These are phyloP conservation scores for Nephrotoma guestfalica DNA, from an alignment of 2,888 invertebrate species.

Conservation along the genomic window DNA sequence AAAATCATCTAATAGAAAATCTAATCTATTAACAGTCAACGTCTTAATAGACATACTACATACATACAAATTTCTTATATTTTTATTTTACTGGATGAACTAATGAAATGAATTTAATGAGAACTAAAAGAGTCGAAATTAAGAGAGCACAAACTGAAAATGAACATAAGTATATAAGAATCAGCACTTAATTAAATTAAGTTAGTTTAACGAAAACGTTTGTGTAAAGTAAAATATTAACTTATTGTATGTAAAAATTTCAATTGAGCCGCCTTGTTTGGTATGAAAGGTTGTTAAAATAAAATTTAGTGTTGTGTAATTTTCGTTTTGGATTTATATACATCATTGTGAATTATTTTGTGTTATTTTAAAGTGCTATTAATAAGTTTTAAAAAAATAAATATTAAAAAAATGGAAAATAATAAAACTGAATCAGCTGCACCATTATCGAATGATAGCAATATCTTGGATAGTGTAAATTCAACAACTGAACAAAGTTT, in stretches of 20 bases:
- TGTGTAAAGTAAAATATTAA: not conserved
- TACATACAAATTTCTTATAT: too few relatives aligned
- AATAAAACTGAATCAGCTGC: not conserved
- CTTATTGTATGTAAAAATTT: not conserved
- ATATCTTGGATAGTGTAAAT: not conserved
- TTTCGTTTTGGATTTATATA: not conserved
- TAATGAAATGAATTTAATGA: not conserved
- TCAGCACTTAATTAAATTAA: not conserved
- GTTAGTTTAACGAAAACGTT: not conserved
- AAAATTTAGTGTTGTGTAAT: not conserved
- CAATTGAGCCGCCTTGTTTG: not conserved
- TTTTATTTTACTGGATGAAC: too few relatives aligned
- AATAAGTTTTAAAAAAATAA: not conserved
- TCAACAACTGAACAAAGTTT: constrained; percentile 15
- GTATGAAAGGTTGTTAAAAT: not conserved
- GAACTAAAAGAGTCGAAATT: not conserved
- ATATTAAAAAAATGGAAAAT: not conserved
- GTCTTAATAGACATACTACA: too few relatives aligned
- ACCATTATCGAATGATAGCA: not conserved
- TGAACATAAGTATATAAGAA: not conserved
- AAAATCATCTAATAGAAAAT: too few relatives aligned
- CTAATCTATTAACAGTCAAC: too few relatives aligned
- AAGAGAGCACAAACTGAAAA: not conserved
- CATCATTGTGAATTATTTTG: not conserved
- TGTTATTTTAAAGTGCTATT: not conserved